Evolutionary conservation across 2,113 vertebrate species (phyloP).

Genomic region (Rhinopithecus roxellana): DNA sequence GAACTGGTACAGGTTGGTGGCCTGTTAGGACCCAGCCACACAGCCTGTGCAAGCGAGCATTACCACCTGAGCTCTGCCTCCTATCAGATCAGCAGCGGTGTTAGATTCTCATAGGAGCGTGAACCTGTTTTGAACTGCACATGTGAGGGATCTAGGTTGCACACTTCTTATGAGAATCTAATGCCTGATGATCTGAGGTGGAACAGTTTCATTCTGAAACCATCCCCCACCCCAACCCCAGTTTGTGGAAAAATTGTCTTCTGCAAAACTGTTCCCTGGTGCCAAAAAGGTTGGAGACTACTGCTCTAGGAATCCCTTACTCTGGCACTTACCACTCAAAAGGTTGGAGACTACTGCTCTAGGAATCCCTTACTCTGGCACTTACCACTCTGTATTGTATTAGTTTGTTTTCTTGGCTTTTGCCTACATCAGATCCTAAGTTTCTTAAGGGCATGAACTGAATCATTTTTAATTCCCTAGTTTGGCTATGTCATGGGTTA

Average conservation of each 20-base stretch:
- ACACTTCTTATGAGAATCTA: no score
- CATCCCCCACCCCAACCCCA: no score
- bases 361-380: not conserved
- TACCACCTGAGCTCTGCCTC: not conserved
- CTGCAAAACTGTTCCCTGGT: no score
- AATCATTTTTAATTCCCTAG: constrained; percentile 16
- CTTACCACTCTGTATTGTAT: not conserved
- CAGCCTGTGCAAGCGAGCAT: not conserved
- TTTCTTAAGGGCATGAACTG: not conserved
- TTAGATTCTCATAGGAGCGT: no score
- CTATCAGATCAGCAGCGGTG: no score
- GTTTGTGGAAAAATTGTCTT: no score
- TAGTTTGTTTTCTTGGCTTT: constrained; percentile 20
- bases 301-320: not conserved
- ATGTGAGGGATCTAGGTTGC: no score
- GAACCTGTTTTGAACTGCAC: no score
- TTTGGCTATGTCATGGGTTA: not conserved
- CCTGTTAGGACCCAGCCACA: not conserved
- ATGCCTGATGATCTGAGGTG: no score
- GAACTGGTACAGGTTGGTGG: not conserved
- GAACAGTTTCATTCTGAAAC: no score
- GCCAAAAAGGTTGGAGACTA: not conserved
- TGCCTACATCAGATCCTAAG: not conserved
- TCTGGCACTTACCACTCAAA: not conserved
- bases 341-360: not conserved